These are phyloP conservation scores for Rhabdornis inornatus DNA, from an alignment of 2,113 vertebrate genomes.

Conservation along the genomic window DNA sequence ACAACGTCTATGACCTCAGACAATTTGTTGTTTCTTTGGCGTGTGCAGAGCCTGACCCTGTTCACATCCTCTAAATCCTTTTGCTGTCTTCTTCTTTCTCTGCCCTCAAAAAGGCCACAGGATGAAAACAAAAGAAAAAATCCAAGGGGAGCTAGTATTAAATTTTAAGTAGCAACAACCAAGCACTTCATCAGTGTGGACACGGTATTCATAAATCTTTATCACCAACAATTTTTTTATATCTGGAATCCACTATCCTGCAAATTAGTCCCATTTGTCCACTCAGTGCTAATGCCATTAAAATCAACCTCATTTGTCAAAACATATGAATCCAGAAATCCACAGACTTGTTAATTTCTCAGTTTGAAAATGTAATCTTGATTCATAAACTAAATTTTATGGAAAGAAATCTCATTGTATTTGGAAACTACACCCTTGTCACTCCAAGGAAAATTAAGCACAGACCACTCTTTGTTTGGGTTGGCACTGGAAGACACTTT, in stretches of 20 bases:
- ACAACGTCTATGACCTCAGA: not conserved
- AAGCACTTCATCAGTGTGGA: not conserved
- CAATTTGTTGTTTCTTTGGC: not conserved
- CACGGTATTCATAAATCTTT: not conserved
- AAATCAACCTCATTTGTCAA: not conserved
- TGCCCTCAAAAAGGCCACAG: not conserved
- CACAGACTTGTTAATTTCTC: not conserved
- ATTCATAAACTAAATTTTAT: not conserved
- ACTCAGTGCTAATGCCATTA: constrained; percentile 11
- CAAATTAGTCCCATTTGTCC: constrained; percentile 44
- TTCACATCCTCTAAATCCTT: not conserved
- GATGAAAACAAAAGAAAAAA: not conserved
- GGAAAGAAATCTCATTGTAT: not conserved
- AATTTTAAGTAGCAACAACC: not conserved
- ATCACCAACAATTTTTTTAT: not conserved
- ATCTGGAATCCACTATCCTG: not conserved
- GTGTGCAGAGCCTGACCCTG: accelerated
- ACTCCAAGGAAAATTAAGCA: not conserved
- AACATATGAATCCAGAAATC: not conserved
- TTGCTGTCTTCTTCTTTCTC: constrained; percentile 1
- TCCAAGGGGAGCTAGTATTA: not conserved
- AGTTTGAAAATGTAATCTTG: not conserved
- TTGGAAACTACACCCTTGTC: constrained; percentile 20
- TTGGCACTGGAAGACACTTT: constrained; percentile 37
- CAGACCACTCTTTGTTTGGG: constrained; percentile 39